phyloP scores from a whole-genome alignment of 2,888 invertebrate species.

The Protonemura montana region DNA sequence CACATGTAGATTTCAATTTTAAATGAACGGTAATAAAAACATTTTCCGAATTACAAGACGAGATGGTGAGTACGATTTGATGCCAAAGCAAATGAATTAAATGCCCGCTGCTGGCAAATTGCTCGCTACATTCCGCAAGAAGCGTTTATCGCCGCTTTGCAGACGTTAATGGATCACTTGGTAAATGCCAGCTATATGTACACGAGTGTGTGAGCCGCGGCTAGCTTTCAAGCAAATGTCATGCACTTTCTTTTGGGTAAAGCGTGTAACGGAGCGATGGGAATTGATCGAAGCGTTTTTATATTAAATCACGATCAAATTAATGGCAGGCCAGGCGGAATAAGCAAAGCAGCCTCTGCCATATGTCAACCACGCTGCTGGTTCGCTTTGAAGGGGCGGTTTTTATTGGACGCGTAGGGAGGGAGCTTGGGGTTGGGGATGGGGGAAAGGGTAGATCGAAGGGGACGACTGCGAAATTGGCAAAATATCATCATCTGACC shows the following conservation, averaged over 20 bases:
- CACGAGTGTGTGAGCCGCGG: background rate
- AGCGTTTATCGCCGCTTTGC: background rate
- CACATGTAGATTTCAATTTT: background rate
- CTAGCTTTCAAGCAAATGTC: conserved; percentile 4
- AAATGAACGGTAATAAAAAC: background rate
- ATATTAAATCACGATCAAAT: conserved; percentile 5
- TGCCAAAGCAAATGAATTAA: background rate
- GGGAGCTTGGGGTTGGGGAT: background rate
- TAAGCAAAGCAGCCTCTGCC: background rate
- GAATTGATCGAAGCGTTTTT: background rate
- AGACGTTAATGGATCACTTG: background rate
- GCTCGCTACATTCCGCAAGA: background rate
- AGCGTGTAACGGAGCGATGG: background rate
- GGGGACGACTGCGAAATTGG: background rate
- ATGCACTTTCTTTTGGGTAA: background rate
- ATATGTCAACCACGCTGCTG: background rate
- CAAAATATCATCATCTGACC: background rate
- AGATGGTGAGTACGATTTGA: background rate
- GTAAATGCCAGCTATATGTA: background rate
- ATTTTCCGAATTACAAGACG: background rate
- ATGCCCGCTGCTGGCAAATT: background rate
- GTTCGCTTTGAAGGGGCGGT: background rate
- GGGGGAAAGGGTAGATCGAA: no score
- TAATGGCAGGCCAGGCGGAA: background rate
- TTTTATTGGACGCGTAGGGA: background rate